Conservation (phyloP, 2,888 invertebrate genomes). For the Dinocampus coccinellae region DNA sequence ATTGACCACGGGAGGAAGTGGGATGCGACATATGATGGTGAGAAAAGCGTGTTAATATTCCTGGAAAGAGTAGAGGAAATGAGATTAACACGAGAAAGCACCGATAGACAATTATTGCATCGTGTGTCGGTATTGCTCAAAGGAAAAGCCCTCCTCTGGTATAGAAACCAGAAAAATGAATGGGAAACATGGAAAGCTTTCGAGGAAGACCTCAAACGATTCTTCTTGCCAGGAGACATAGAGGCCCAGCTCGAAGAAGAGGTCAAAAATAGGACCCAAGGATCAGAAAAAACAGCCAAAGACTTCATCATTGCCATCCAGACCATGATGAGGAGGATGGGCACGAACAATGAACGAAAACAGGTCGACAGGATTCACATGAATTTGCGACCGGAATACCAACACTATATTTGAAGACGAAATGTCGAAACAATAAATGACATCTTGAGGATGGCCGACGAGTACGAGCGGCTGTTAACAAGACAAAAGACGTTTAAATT, state of each 20-base stretch:
- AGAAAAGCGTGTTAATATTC: not conserved
- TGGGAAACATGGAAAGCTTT: not conserved
- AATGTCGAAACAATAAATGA: not conserved
- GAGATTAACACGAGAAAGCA: not conserved
- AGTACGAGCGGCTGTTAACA: not conserved
- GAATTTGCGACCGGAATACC: constrained; percentile 25
- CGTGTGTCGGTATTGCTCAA: not conserved
- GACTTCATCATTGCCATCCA: not conserved
- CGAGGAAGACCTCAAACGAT: not conserved
- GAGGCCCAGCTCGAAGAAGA: not conserved
- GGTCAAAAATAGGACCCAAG: too few species aligned
- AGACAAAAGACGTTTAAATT: not conserved
- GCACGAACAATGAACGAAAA: not conserved
- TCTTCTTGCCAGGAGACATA: not conserved
- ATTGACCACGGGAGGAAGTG: not conserved
- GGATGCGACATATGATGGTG: not conserved
- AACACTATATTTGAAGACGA: not conserved
- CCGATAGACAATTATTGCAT: not conserved
- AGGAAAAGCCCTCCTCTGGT: not conserved
- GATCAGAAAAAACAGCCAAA: not conserved
- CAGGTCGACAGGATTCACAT: constrained; percentile 6
- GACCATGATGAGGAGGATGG: not conserved
- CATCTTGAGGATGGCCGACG: not conserved
- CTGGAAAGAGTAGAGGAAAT: not conserved
- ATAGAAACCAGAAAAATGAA: not conserved